A percentile compares a stretch with the other conserved stretches of the same genome.
Evolutionary conservation across 2,888 invertebrate genomes (phyloP).

Genomic region (Drosophila kokeensis): DNA sequence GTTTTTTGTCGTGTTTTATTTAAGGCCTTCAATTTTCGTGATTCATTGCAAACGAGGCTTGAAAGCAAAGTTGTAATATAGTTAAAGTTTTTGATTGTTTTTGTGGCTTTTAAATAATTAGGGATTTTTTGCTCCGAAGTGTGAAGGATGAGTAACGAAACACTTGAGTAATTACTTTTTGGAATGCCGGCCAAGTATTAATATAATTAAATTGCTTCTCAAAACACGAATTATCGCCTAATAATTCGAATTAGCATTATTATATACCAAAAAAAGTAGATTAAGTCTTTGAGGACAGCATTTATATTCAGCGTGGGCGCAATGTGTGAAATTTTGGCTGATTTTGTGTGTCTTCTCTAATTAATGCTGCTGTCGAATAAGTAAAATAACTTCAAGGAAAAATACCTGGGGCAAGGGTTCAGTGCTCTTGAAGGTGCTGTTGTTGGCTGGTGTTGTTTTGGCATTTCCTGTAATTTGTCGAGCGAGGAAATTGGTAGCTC

Average conservation of each 20-base stretch:
- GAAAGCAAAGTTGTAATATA: background rate
- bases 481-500: constrained; percentile 66
- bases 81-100: background rate
- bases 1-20: background rate
- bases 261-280: background rate
- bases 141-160: background rate
- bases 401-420: constrained; percentile 25
- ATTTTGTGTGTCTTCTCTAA: constrained; percentile 26
- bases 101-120: background rate
- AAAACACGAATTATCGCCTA: background rate
- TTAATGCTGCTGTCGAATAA: constrained; percentile 43
- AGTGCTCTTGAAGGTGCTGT: constrained; percentile 27
- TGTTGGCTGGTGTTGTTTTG: constrained; percentile 41
- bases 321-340: constrained; percentile 42
- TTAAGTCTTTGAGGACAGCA: constrained; percentile 3
- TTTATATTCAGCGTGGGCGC: constrained; percentile 30
- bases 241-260: background rate
- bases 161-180: background rate
- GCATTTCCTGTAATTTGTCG: constrained; percentile 78
- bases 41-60: background rate
- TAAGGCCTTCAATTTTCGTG: background rate
- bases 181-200: background rate
- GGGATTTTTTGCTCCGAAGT: background rate
- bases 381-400: constrained; percentile 11
- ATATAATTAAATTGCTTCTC: background rate